Evolutionary conservation across 2,113 vertebrate genomes (phyloP), one percentile per base, ranked within the genome.

Genomic region (Hypanus sabinus): DNA sequence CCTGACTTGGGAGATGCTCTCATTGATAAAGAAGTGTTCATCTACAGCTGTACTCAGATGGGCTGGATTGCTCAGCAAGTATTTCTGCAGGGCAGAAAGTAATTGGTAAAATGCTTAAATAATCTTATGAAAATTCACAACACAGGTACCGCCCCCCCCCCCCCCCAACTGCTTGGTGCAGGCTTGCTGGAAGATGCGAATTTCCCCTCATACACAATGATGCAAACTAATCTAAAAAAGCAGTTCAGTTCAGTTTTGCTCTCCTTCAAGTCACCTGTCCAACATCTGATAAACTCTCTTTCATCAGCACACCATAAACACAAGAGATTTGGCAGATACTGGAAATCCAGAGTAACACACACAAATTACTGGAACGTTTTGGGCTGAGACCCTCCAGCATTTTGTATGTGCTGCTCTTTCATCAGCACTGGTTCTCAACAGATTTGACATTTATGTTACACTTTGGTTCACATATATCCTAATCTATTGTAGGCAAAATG

Each of bases 1-100:
- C 97, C 96, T 96, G 27, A 97, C 96, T 97, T 97, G 97, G 95
- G 96, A 95, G 5, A 94, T 96, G 76, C 97, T 97, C 95, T 97
- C 97, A 94, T 97, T 97, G 94, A 97, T 93, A 95, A 97, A 97
- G 95, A 96, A 97, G 94, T 97, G 96, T 83, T 97, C 97, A 16
- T 97, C 97, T 94, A 97, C 97, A 71, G 96, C 95, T 79, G 96
- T 95, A 94, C 97, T 97, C 94, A 97, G 97, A 79, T 97, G 97
- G 71, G 96, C 96, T 0, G 97, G 97, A 96, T 97, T 97, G 95
- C 97, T 96, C 0, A 97, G 95, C 0, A 97, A 95, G 94, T 96
- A 97, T 94, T 97, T 97, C 97, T 97, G 33, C 0, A 57, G 27
- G 62, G 24, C 16, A 94, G 75, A 60, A 81, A 93, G 85, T 83